A percentile compares a stretch with the other conserved stretches of the same genome.
Conservation (phyloP, 2,113 vertebrate genomes). For the Martes martes region DNA sequence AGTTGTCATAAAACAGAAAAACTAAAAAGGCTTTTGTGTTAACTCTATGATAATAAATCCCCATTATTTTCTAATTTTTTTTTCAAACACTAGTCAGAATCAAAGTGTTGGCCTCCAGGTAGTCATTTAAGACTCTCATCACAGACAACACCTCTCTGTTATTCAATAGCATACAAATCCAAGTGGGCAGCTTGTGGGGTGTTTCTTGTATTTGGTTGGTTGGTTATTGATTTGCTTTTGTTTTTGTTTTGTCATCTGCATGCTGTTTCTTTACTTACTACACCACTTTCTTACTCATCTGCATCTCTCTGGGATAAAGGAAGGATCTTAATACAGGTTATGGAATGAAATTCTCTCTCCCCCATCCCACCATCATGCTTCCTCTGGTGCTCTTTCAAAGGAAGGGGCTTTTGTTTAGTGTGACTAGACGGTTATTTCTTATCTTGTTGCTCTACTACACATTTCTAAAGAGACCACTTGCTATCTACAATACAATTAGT, state of each 20-base stretch:
- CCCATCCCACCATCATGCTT: not conserved
- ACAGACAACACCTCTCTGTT: not conserved
- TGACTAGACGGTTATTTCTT: conserved; percentile 19
- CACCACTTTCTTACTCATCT: not conserved
- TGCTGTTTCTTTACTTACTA: not conserved
- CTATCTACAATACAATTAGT: conserved; percentile 59
- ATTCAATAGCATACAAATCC: not conserved
- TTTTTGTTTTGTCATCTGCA: not conserved
- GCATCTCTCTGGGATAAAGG: not conserved
- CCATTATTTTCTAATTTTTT: not conserved
- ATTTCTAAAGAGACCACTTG: conserved; percentile 56
- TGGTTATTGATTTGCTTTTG: not conserved
- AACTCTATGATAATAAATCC: not conserved
- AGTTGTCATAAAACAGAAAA: not conserved
- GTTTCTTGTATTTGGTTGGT: not conserved
- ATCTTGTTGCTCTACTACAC: conserved; percentile 1
- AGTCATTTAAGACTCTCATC: not conserved
- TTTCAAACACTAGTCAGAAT: not conserved
- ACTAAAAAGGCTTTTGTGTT: not conserved
- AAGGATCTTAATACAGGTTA: not conserved
- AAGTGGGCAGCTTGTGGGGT: not conserved
- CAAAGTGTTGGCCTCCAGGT: not conserved
- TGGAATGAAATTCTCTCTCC: not conserved
- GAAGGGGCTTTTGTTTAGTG: conserved; percentile 22
- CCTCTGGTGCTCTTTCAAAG: not conserved